Evolutionary conservation across 2,888 invertebrate species (phyloP), one percentile per base, ranked within the genome.

Genomic region (Balanococcus diminutus): DNA sequence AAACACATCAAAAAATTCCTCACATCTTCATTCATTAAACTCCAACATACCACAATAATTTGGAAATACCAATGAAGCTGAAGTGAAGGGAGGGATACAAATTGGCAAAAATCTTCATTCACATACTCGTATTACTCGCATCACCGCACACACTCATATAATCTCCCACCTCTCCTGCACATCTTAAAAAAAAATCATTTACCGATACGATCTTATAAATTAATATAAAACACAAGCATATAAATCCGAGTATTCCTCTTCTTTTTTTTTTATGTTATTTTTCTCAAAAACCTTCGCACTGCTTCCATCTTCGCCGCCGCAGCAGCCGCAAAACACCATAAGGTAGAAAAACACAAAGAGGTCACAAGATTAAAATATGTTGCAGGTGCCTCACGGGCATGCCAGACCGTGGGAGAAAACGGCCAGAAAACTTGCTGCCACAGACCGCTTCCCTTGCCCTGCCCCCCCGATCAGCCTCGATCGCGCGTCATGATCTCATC

Each of bases 351-450:
- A 86, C 81, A 86, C 81, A 86, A 86, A 81, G 86, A 86, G 86
- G 81, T 81, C 86, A 81, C 82, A 86, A 82, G 72, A 82, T 82
- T 82, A 86, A 82, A 86, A 82, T 86, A 86, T 82, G 82, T 72
- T 86, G 86, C 86, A 86, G 86, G 86, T 86, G 86, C 86, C 86
- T 82, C 39, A 22, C 51, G 82, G 86, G 82, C 82, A 82, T 67
- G 86, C 86, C 82, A 86, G 86, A 86, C 86, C 86, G 86, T 86
- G 86, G 86, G 86, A 86, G 86, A 86, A 86, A 86, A 82, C 82
- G 75, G 85, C 79, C 72, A 79, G 72, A 72, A 85, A 85, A 85
- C 85, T 75, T 75, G 85, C 85, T 85, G 85, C 85, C 85, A 85
- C 51, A 72, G n/a, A 32, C 83, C 83, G 51, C 83, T 22, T 83